phyloP scores from a whole-genome alignment of 2,888 invertebrate genomes.

The Mythimna loreyi region DNA sequence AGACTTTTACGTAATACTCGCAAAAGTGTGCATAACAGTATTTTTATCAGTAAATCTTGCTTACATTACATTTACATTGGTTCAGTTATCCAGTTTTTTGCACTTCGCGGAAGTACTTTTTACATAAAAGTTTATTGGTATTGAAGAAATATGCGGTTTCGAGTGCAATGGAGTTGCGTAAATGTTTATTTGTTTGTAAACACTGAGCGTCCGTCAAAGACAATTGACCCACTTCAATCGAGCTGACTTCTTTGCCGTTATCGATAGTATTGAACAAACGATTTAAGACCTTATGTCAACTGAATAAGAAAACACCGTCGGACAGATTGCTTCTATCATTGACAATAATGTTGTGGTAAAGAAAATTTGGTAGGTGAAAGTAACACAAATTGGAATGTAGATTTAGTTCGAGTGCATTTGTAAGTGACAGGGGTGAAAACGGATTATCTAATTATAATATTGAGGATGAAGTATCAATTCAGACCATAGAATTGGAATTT shows the following conservation, averaged over 20 bases:
- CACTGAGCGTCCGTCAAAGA: conserved; percentile 75
- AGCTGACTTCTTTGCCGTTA: conserved; percentile 52
- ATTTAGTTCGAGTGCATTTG: conserved; percentile 16
- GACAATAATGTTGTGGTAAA: conserved; percentile 4
- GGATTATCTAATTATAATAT: conserved; percentile 11
- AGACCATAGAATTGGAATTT: not conserved
- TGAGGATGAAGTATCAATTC: conserved; percentile 1
- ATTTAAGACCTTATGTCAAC: conserved; percentile 43
- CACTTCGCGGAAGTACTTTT: conserved; percentile 18
- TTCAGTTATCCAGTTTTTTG: conserved; percentile 2
- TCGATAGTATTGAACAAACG: conserved; percentile 24
- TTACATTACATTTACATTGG: not conserved
- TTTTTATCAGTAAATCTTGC: conserved; percentile 33
- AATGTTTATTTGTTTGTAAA: conserved; percentile 81
- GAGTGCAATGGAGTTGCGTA: conserved; percentile 72
- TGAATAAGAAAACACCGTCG: not conserved
- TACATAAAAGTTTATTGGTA: conserved; percentile 19
- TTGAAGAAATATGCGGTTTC: conserved; percentile 31
- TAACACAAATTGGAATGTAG: conserved; percentile 24
- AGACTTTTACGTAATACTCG: conserved; percentile 17
- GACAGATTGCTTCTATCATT: not conserved
- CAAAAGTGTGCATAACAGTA: conserved; percentile 9
- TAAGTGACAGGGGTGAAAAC: not conserved
- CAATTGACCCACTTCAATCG: conserved; percentile 75
- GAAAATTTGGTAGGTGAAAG: conserved; percentile 50